Conservation (phyloP, 2,888 invertebrate genomes). For the Platycheirus rosarum region DNA sequence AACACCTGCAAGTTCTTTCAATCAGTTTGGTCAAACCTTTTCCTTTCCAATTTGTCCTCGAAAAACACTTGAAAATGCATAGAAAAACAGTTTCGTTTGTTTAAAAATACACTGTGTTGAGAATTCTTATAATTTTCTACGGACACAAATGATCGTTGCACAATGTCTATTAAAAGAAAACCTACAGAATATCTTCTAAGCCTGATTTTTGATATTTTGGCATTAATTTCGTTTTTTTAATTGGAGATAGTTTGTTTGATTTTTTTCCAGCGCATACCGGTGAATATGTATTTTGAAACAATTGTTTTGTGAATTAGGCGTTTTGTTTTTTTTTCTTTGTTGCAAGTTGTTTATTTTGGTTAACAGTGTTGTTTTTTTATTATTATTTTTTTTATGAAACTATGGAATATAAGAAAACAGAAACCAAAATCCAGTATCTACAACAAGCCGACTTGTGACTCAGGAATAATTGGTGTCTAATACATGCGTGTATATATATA, state of each 20-base stretch:
- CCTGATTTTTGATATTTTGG: not conserved
- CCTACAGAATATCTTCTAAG: no score
- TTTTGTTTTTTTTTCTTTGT: constrained; percentile 30
- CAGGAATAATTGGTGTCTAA: constrained; percentile 66
- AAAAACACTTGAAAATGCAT: no score
- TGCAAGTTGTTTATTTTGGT: constrained; percentile 54
- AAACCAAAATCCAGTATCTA: constrained; percentile 65
- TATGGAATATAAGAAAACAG: constrained; percentile 70
- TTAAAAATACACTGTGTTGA: no score
- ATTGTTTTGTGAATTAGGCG: constrained; percentile 40
- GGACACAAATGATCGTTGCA: no score
- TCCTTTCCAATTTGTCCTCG: no score
- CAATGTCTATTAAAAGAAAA: no score
- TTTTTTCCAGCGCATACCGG: not conserved
- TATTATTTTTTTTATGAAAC: constrained; percentile 57
- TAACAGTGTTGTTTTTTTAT: constrained; percentile 59
- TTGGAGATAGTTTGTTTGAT: no score
- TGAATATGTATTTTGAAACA: constrained; percentile 29
- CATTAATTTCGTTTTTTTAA: no score
- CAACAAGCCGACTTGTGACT: constrained; percentile 64
- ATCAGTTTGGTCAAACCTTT: no score
- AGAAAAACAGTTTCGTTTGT: no score
- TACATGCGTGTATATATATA: constrained; percentile 62
- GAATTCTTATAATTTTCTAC: no score
- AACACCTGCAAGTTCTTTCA: no score